Evolutionary conservation across 2,113 vertebrate genomes (phyloP).

Genomic region (Dolichotis patagonum): DNA sequence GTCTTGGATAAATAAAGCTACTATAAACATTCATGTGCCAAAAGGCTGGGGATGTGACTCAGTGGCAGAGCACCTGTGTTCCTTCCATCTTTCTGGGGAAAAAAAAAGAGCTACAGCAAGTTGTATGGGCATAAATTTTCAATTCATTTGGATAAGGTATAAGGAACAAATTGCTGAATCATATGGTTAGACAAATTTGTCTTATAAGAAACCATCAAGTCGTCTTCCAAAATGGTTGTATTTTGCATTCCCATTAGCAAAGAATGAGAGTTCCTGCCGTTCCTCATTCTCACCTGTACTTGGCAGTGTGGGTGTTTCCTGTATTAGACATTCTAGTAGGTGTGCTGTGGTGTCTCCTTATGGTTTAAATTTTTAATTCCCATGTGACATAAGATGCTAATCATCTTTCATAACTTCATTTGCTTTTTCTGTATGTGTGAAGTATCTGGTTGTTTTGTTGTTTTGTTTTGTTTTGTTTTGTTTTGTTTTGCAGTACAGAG

Average conservation of each 20-base stretch:
- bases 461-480: no score
- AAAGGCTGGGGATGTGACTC: neutral
- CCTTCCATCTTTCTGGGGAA: neutral
- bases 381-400: neutral
- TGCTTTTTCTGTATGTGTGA: neutral
- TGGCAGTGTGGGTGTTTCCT: neutral
- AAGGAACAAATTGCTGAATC: neutral
- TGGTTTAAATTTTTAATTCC: neutral
- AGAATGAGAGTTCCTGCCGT: neutral
- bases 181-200: neutral
- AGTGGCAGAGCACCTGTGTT: neutral
- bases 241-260: neutral
- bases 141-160: neutral
- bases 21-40: neutral
- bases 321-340: neutral
- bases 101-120: neutral
- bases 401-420: neutral
- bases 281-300: neutral
- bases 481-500: neutral
- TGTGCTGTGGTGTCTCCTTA: neutral
- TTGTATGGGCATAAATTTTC: neutral
- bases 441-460: neutral
- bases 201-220: neutral
- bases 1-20: neutral
- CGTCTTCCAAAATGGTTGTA: neutral